Conservation (phyloP, 2,888 invertebrate genomes). For the Darwinula stevensoni region DNA sequence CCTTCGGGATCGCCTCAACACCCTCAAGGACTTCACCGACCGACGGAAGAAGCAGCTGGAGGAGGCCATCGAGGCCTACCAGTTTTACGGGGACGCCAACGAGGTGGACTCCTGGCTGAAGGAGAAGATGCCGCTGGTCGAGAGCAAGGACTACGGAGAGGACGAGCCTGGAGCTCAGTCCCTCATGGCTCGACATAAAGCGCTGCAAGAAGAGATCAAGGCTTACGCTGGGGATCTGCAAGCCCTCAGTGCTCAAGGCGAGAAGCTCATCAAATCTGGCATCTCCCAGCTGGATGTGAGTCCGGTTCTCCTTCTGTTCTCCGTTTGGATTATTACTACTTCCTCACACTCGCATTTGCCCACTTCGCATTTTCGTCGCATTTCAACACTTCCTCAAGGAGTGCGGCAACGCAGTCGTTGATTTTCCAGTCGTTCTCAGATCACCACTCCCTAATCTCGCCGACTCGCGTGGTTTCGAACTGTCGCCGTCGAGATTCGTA, state of each 20-base stretch:
- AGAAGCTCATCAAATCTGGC: conserved; percentile 37
- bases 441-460: no score
- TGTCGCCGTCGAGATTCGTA: no score
- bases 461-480: no score
- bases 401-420: no score
- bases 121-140: conserved; percentile 71
- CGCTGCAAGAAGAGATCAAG: conserved; percentile 56
- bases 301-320: no score
- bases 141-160: conserved; percentile 61
- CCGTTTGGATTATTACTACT: no score
- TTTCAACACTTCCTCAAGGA: no score
- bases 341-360: no score
- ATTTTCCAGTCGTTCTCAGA: no score
- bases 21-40: conserved; percentile 51
- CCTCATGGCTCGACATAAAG: conserved; percentile 51
- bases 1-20: conserved; percentile 55
- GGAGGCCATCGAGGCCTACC: conserved; percentile 72
- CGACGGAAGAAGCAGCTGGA: conserved; percentile 40
- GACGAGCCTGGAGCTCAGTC: conserved; percentile 78
- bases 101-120: conserved; percentile 93
- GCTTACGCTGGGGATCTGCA: conserved; percentile 32
- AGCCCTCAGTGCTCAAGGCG: conserved; percentile 45
- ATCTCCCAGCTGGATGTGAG: conserved; percentile 31
- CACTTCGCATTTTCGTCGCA: no score
- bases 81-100: conserved; percentile 90